Evolutionary conservation across 2,888 invertebrate species (phyloP).

Genomic region (Tuta absoluta): DNA sequence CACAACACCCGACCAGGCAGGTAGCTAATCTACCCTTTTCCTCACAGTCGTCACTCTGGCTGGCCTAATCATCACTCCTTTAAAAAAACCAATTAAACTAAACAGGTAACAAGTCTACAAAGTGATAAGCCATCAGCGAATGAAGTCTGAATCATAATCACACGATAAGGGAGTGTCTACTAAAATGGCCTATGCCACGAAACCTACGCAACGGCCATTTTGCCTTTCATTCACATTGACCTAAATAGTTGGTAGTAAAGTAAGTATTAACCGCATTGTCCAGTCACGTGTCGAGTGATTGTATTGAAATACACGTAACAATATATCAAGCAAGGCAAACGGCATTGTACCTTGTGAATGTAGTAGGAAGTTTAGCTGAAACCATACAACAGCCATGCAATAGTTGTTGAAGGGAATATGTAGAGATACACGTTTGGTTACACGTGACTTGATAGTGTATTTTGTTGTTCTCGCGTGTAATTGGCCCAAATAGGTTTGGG

Average conservation of each 20-base stretch:
- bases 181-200: neutral
- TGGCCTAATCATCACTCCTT: too few relatives aligned
- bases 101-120: too few relatives aligned
- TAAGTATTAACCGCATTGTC: neutral
- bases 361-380: neutral
- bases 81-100: too few relatives aligned
- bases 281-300: conserved; percentile 6
- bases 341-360: neutral
- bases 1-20: too few relatives aligned
- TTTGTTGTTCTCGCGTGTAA: neutral
- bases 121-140: too few relatives aligned
- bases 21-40: too few relatives aligned
- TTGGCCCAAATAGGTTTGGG: neutral
- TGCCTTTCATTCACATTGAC: conserved; percentile 10
- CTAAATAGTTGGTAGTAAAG: neutral
- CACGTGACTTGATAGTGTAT: neutral
- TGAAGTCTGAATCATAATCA: too few relatives aligned
- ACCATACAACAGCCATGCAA: neutral
- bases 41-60: too few relatives aligned
- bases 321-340: neutral
- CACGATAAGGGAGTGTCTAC: too few relatives aligned
- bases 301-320: neutral
- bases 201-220: neutral
- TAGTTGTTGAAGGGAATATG: too few relatives aligned
- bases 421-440: too few relatives aligned